Evolutionary conservation across 2,888 invertebrate species (phyloP), one percentile per base, ranked within the genome.

Genomic region (Brachypterus glaber): DNA sequence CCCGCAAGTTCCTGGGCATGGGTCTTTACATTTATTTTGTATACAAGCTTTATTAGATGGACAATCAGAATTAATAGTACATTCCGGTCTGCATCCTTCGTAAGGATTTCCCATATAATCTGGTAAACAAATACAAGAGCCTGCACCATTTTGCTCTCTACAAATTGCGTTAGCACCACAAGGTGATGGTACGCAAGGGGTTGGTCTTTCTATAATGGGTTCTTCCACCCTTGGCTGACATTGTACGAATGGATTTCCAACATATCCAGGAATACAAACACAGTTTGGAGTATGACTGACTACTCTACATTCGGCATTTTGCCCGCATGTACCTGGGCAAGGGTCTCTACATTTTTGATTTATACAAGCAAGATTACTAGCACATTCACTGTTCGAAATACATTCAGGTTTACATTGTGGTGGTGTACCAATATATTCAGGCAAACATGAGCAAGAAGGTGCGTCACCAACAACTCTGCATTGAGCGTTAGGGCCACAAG

Each of bases 201-300:
- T 58, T 11, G 64, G 57, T 46, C 57, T 49, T 33, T 54, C 50
- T 14, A 37, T 30, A 11, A 11, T 5, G 4, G 27, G 27, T 11
- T 27, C 27, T 11, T 27, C 27, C 8, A 27, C 27, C 27, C 12
- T 27, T 11, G 8, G 27, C 12, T 27, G 27, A 27, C 27, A 27
- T 27, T 27, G 27, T 27, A 27, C 27, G 12, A 45, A 40, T 4
- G 43, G 34, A 36, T 57, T 53, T 18, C 57, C 57, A 8, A 44
- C 45, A 44, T 49, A 79, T 43, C 74, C 74, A 57, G 70, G 63
- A 35, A 72, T 67, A 58, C 89, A 89, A 33, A 76, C 72, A 58
- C 89, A 89, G 69, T 80, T 78, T 5, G 84, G 79, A n/a, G 79
- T 76, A 51, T 85, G 85, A 53, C 83, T 84, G 3, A 82, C 73